Conservation (phyloP, 2,888 invertebrate genomes). For the Temnothorax rugatulus region DNA sequence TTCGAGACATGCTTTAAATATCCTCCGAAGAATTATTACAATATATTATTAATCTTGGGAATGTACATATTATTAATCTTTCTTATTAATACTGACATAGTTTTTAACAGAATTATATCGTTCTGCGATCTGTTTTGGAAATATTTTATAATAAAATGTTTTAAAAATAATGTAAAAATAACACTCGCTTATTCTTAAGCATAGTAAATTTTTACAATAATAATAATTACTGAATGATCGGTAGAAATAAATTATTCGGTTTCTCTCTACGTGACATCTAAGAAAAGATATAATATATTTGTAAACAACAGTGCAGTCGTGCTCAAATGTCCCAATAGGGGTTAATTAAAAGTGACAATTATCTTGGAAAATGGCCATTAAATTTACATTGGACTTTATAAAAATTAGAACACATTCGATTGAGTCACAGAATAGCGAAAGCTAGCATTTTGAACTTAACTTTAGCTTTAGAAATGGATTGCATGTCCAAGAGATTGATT, state of each 20-base stretch:
- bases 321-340: no score
- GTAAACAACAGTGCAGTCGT: background rate
- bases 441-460: constrained; percentile 43
- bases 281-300: background rate
- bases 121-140: background rate
- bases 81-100: background rate
- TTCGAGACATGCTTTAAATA: background rate
- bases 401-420: constrained; percentile 16
- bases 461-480: constrained; percentile 22
- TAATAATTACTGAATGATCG: background rate
- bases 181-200: background rate
- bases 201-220: background rate
- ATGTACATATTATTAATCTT: constrained; percentile 1
- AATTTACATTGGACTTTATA: background rate
- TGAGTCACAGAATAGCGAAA: constrained; percentile 26
- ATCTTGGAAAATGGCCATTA: background rate
- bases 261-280: background rate
- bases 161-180: background rate
- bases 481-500: constrained; percentile 62
- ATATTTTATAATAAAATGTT: background rate
- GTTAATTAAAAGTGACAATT: background rate
- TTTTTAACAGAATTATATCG: background rate
- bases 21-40: background rate
- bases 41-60: background rate
- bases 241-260: background rate